These are phyloP conservation scores for Trachurus trachurus DNA, from an alignment of 2,797 vertebrate genomes.

Conservation along the genomic window DNA sequence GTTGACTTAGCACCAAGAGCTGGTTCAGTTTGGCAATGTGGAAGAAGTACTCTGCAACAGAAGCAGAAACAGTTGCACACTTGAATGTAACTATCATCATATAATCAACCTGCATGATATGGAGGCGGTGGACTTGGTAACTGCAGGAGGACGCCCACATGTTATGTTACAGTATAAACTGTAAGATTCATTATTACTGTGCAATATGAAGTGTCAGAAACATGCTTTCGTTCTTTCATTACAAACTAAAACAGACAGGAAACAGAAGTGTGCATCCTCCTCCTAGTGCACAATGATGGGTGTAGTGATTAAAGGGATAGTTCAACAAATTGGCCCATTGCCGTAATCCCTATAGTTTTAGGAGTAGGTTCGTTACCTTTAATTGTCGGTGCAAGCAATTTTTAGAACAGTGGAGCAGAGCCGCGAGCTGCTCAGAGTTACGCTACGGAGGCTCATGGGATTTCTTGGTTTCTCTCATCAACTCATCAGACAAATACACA, in stretches of 20 bases:
- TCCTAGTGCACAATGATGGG: background rate
- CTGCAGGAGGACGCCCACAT: background rate
- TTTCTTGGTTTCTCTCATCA: no score
- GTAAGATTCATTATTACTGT: background rate
- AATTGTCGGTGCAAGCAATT: no score
- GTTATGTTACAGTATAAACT: background rate
- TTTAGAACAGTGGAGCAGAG: no score
- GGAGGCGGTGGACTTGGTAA: background rate
- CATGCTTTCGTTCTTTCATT: background rate
- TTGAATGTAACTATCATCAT: background rate
- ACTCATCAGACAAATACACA: no score
- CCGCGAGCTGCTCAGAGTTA: no score
- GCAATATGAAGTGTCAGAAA: background rate
- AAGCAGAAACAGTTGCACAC: background rate
- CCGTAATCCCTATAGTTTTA: no score
- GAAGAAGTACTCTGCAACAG: conserved; percentile 85
- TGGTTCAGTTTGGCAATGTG: conserved; percentile 89
- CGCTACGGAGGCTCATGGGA: no score
- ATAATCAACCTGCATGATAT: background rate
- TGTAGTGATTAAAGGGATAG: no score
- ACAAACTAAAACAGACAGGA: background rate
- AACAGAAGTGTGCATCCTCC: background rate
- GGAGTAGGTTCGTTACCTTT: no score
- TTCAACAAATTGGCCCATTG: no score
- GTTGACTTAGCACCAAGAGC: conserved; percentile 88